These are phyloP conservation scores for Hermatobates lingyangjiaoensis DNA, from an alignment of 1,140 invertebrate genomes.

Conservation along the genomic window DNA sequence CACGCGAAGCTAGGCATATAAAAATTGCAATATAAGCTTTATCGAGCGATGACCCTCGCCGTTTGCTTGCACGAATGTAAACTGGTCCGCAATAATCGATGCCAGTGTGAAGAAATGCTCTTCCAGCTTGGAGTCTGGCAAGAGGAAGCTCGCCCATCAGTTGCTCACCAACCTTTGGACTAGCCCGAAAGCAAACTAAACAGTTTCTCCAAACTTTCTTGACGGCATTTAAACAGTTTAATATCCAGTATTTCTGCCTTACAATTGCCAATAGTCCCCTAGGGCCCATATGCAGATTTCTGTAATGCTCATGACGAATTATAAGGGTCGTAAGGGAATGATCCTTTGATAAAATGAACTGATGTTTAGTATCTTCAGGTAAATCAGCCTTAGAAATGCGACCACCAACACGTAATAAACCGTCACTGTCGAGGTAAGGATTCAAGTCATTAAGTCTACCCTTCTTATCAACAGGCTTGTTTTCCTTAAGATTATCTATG, in stretches of 20 bases:
- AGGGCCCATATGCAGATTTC: background rate
- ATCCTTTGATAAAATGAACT: background rate
- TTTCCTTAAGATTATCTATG: background rate
- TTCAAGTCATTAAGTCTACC: background rate
- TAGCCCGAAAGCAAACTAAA: background rate
- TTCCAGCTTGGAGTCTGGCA: conserved; percentile 22
- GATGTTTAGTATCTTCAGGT: background rate
- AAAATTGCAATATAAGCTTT: conserved; percentile 15
- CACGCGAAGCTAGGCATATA: conserved; percentile 18
- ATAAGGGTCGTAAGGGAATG: background rate
- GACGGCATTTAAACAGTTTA: background rate
- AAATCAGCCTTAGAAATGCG: background rate
- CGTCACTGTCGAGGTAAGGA: background rate
- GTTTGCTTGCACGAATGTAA: background rate
- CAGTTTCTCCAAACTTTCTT: background rate
- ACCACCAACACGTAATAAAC: background rate
- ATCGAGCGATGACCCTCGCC: background rate
- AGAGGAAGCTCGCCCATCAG: background rate
- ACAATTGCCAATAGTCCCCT: background rate
- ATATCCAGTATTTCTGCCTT: background rate
- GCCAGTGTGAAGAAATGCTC: conserved; percentile 21
- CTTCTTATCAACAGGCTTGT: background rate
- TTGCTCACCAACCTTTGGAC: background rate
- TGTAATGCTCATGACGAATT: background rate
- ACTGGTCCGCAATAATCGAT: conserved; percentile 17